Base-by-base conservation (phyloP, 2,113 vertebrate species). In the Garra rufa region DNA sequence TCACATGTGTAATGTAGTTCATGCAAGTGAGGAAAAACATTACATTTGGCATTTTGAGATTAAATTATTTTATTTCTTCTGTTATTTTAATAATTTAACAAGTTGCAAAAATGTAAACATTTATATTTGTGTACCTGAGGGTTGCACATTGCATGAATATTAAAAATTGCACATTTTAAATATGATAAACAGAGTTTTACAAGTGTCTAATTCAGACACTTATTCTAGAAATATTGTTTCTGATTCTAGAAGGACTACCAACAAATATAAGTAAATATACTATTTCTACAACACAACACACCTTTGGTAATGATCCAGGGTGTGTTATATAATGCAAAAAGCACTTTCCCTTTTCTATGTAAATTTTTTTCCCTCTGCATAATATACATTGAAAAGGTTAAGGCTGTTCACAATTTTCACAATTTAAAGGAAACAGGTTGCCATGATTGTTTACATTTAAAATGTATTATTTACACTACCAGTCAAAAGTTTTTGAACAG, bases 121-220 rank as follows among this genome's bases (percentile, higher is more conserved):
- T 67, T 28, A 30, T 63, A 79, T 63, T 63, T 79, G 38, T 78
- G 38, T 78, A 61, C 76, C 76, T 78, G 38, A 78, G 55, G n/a
- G 55, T 17, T 61, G 24, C 17, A n/a, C 38, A 61, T 78, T 63
- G 15, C 14, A 44, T 26, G 5, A 26, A 61, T 19, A 28, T 75
- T 30, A 75, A 2, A 48, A 75, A 75, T 17, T 17, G 14, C 6
- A 43, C 13, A 44, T 43, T 13, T 57, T 78, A 61, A 55, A 57
- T 57, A 30, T 43, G 34, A 59, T 57, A 76, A 55, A 3, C 6
- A 34, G 30, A 52, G 7, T 76, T 76, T 15, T 50, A 65, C 14
- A 69, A 19, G 14, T 67, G 63, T 65, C 14, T 43, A n/a, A 43
- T 71, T 43, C 5, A 43, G 2, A n/a, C n/a, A 24, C 9, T 71